Conservation (phyloP, 2,888 invertebrate genomes). For the Malachius bipustulatus region DNA sequence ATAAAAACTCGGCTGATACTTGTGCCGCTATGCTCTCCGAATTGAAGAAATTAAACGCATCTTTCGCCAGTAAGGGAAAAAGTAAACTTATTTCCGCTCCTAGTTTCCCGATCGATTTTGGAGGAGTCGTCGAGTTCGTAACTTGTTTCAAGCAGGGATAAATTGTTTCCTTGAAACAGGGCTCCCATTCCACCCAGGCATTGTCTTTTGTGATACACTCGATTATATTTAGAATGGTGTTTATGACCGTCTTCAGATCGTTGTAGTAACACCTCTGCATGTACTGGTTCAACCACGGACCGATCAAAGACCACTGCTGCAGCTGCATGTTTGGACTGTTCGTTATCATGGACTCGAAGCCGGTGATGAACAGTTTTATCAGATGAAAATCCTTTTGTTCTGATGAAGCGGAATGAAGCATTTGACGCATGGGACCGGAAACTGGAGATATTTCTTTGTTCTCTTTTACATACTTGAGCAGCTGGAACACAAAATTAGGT, state of each 20-base stretch:
- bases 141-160: slow-evolving; percentile 27
- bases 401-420: slow-evolving; percentile 24
- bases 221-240: slow-evolving; percentile 24
- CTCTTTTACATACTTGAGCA: slow-evolving; percentile 24
- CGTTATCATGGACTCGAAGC: slow-evolving; percentile 25
- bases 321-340: slow-evolving; percentile 25
- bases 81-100: slow-evolving; percentile 27
- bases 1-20: slow-evolving; percentile 26
- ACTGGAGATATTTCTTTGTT: slow-evolving; percentile 24
- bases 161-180: slow-evolving; percentile 24
- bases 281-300: slow-evolving; percentile 31
- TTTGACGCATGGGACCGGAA: slow-evolving; percentile 19
- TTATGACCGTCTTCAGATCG: slow-evolving; percentile 27
- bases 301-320: slow-evolving; percentile 29
- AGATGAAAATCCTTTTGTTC: slow-evolving; percentile 26
- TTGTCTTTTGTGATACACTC: slow-evolving; percentile 20
- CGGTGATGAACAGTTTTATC: slow-evolving; percentile 26
- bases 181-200: slow-evolving; percentile 28
- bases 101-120: slow-evolving; percentile 26
- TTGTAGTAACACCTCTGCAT: slow-evolving; percentile 25
- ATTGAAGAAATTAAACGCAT: slow-evolving; percentile 25
- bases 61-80: slow-evolving; percentile 19
- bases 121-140: slow-evolving; percentile 19
- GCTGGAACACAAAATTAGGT: no score
- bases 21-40: slow-evolving; percentile 23